phyloP scores from a whole-genome alignment of 2,888 invertebrate species.

The Lochmaea crataegi region DNA sequence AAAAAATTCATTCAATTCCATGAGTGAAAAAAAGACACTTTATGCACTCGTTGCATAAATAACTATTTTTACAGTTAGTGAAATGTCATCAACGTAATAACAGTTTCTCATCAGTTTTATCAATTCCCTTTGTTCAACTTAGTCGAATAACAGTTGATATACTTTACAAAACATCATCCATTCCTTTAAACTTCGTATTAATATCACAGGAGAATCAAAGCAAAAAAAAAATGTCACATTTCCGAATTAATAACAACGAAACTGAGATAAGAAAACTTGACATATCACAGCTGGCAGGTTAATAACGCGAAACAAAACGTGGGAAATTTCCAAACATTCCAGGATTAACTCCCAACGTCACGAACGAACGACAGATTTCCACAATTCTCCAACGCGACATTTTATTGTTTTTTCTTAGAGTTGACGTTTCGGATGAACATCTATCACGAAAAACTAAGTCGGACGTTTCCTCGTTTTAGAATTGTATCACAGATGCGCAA shows the following conservation, averaged over 20 bases:
- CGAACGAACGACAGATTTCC: conserved; percentile 40
- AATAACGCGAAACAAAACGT: conserved; percentile 31
- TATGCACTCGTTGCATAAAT: no score
- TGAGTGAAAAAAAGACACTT: no score
- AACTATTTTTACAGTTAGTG: no score
- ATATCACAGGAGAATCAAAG: not conserved
- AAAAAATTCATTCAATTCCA: no score
- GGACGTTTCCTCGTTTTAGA: conserved; percentile 48
- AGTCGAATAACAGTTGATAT: not conserved
- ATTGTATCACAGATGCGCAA: conserved; percentile 50
- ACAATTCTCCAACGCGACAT: conserved; percentile 32
- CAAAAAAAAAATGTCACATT: not conserved
- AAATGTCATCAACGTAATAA: no score
- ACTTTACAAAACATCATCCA: not conserved
- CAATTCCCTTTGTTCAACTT: no score
- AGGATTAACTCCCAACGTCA: conserved; percentile 31
- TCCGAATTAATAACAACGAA: conserved; percentile 11
- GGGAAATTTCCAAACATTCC: conserved; percentile 19
- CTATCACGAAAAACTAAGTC: conserved; percentile 48
- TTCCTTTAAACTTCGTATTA: not conserved
- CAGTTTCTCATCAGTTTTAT: no score
- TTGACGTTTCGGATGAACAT: conserved; percentile 52
- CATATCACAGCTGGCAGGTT: conserved; percentile 19
- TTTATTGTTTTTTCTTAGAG: conserved; percentile 50
- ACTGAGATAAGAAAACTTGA: conserved; percentile 16